Evolutionary conservation across 37 sponge, comb jelly and placozoan genomes (phyloP).

Genomic region (Agelas oroides): DNA sequence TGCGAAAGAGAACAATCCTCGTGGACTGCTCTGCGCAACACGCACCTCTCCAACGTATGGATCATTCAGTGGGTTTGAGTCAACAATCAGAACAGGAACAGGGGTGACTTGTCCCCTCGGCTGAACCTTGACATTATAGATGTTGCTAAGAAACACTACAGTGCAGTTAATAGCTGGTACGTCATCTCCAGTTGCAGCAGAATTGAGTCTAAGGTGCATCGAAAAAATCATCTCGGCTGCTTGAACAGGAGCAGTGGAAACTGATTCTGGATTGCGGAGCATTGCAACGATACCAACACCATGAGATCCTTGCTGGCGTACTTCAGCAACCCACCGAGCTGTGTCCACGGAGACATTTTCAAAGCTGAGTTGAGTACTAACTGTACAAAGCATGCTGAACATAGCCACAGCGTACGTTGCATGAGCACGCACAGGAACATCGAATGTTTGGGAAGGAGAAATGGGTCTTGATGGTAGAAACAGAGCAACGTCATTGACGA

Average conservation of each 20-base stretch:
- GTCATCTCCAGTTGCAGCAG: slow-evolving; percentile 15
- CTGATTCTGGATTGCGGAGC: slow-evolving; percentile 60
- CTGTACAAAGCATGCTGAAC: slow-evolving; percentile 56
- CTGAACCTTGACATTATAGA: slow-evolving; percentile 71
- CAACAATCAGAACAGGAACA: slow-evolving; percentile 10
- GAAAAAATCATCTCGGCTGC: slow-evolving; percentile 45
- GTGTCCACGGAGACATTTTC: slow-evolving; percentile 42
- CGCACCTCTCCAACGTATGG: slow-evolving; percentile 31
- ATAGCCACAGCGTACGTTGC: slow-evolving; percentile 66
- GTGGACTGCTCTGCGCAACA: slow-evolving; percentile 10
- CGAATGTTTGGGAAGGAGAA: slow-evolving; percentile 38
- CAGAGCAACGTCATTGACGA: slow-evolving; percentile 51
- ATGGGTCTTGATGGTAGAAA: slow-evolving; percentile 58
- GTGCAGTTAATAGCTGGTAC: slow-evolving; percentile 47
- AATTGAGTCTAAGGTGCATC: slow-evolving; percentile 30
- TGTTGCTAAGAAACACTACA: slow-evolving; percentile 58
- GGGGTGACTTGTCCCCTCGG: slow-evolving; percentile 48
- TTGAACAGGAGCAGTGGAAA: background rate
- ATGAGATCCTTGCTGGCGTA: slow-evolving; percentile 4
- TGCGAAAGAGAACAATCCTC: slow-evolving; percentile 72
- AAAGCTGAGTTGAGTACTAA: slow-evolving; percentile 30
- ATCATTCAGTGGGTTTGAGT: background rate
- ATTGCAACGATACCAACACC: slow-evolving; percentile 52
- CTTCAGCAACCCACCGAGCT: slow-evolving; percentile 53
- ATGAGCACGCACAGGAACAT: slow-evolving; percentile 59